A percentile compares a stretch with the other conserved stretches of the same genome.
These are phyloP conservation scores for Spheniscus mendiculus DNA, from an alignment of 2,113 vertebrate genomes.

Conservation along the genomic window DNA sequence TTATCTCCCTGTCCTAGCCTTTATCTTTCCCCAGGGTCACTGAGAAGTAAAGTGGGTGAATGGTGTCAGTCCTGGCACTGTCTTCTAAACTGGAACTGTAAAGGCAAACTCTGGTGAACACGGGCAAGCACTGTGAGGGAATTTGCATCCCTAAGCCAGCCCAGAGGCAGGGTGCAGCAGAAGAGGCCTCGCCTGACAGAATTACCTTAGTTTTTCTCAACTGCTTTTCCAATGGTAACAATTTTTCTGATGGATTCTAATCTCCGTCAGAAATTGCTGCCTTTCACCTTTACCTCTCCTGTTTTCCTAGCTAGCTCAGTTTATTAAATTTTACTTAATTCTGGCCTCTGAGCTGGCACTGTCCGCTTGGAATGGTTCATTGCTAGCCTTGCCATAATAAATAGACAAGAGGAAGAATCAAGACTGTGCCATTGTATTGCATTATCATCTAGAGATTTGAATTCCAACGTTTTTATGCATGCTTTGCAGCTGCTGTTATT, in stretches of 20 bases:
- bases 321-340: constrained; percentile 37
- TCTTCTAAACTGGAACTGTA: neutral
- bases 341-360: neutral
- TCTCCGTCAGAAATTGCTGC: neutral
- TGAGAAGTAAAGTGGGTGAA: neutral
- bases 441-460: constrained; percentile 23
- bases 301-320: neutral
- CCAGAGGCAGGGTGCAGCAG: neutral
- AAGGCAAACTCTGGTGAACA: neutral
- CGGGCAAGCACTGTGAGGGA: neutral
- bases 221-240: neutral
- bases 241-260: neutral
- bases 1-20: neutral
- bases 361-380: neutral
- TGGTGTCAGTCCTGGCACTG: neutral
- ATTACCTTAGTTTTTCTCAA: neutral
- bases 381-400: neutral
- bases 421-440: neutral
- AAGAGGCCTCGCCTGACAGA: neutral
- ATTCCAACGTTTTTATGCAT: constrained; percentile 26
- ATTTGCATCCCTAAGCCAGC: neutral
- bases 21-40: neutral
- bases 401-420: neutral
- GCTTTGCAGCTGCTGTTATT: constrained; percentile 29
- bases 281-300: neutral